Base-by-base conservation (phyloP, 2,888 invertebrate genomes). In the Sialis lutaria region DNA sequence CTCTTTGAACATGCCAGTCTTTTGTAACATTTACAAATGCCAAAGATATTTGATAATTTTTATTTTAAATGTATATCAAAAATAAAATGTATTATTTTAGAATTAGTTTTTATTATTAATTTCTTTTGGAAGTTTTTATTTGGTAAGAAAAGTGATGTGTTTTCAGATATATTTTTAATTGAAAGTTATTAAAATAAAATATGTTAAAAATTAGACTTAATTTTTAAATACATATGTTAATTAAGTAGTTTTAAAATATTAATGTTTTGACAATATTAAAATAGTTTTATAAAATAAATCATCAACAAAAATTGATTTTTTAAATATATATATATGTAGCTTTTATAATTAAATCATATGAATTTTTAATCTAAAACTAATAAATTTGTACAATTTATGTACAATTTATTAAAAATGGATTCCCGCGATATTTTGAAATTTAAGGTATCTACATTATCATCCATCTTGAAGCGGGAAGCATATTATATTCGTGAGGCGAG, bases 31-130 rank as follows among this genome's bases (percentile, higher is more conserved):
- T 50, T 46, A 50, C 48, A 48, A 50, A 50, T 47, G 47, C 47
- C 47, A 42, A 12, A 59, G 57, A 59, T 59, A 58, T 58, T 58
- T 55, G 53, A 55, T 55, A 53, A 54, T 56, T 54, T 52, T 54
- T 54, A 54, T 51, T 52, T 53, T 52, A 44, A 39, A 10, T 42
- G 22, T 10, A n/a, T 37, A 37, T 10, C 12, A 37, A 37, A 37
- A 10, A 37, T 10, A 10, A 37, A 37, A 37, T 37, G 37, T 37
- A 37, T 37, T 37, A 37, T 37, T 37, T 37, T 37, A 37, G 22
- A 22, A 22, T 22, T 22, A 22, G 22, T 22, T 22, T 22, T 22
- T 22, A 22, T 22, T 22, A 22, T 22, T 22, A 22, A 22, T 22
- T 22, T 22, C 22, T 22, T 22, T 22, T 22, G 22, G 4, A 22